These are phyloP conservation scores for Orchesella flavescens DNA, from an alignment of 2,888 invertebrate species.

Conservation along the genomic window DNA sequence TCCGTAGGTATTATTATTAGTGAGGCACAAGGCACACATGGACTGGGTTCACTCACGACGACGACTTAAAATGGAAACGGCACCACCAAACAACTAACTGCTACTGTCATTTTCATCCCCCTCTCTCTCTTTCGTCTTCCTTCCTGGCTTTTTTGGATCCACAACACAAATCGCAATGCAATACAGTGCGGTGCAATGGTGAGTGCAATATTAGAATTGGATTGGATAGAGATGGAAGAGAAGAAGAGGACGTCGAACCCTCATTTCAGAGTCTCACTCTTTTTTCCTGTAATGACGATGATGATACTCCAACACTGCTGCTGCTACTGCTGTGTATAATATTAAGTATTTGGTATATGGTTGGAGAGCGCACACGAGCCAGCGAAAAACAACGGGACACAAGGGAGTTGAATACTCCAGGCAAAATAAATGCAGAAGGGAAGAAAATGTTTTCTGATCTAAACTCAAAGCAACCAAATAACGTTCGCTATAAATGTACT, in stretches of 20 bases:
- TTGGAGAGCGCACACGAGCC: constrained; percentile 24
- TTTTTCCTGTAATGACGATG: background rate
- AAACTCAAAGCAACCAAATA: background rate
- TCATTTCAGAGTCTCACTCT: constrained; percentile 17
- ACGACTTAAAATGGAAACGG: constrained; percentile 22
- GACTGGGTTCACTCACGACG: constrained; percentile 9
- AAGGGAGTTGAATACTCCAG: constrained; percentile 60
- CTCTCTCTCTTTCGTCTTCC: constrained; percentile 22
- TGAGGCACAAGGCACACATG: constrained; percentile 3
- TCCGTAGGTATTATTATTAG: background rate
- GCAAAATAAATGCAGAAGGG: constrained; percentile 49
- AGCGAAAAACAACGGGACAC: constrained; percentile 51
- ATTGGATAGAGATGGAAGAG: constrained; percentile 10
- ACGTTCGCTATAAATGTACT: background rate
- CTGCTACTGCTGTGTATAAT: background rate
- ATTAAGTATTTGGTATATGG: background rate
- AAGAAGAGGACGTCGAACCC: constrained; percentile 54
- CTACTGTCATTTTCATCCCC: constrained; percentile 60
- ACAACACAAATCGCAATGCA: background rate
- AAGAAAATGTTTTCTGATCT: background rate
- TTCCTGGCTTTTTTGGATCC: constrained; percentile 35
- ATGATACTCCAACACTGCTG: background rate
- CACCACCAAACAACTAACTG: background rate
- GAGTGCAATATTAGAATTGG: constrained; percentile 6
- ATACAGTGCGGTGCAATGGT: constrained; percentile 7